Conservation (phyloP, 2,888 invertebrate species). For the Drosophila cracens region DNA sequence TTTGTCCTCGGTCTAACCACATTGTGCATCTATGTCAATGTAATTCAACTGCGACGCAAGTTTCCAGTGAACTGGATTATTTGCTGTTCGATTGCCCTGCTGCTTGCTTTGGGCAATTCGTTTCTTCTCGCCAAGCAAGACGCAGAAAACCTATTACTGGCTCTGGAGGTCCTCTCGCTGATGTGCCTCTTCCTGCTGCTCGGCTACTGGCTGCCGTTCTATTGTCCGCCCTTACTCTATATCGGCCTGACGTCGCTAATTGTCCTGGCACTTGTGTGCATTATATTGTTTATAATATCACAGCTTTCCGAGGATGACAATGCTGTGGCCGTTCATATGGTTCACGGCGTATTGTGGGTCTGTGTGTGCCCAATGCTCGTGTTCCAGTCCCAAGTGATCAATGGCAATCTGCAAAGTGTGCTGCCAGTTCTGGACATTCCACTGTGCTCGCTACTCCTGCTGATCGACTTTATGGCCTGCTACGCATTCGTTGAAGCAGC, state of each 20-base stretch:
- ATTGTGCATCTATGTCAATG: slow-evolving; percentile 40
- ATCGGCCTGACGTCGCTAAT: slow-evolving; percentile 6
- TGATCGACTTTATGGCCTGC: slow-evolving; percentile 52
- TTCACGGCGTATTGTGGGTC: slow-evolving; percentile 28
- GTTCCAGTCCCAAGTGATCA: slow-evolving; percentile 56
- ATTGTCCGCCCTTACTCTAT: background rate
- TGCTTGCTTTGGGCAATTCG: slow-evolving; percentile 40
- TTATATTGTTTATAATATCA: background rate
- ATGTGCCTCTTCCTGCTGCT: slow-evolving; percentile 33
- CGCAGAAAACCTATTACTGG: background rate
- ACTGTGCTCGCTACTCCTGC: slow-evolving; percentile 47
- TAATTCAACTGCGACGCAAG: slow-evolving; percentile 30
- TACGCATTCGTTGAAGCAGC: slow-evolving; percentile 24
- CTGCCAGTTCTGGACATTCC: slow-evolving; percentile 50
- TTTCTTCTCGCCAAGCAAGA: slow-evolving; percentile 17
- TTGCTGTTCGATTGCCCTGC: slow-evolving; percentile 30
- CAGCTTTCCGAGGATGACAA: background rate
- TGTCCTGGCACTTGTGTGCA: background rate
- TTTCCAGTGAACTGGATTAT: slow-evolving; percentile 57
- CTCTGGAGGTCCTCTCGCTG: slow-evolving; percentile 40
- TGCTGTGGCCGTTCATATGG: background rate
- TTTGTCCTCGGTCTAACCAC: slow-evolving; percentile 21
- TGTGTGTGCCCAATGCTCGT: slow-evolving; percentile 45
- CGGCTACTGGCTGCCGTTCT: slow-evolving; percentile 41
- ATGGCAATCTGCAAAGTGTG: slow-evolving; percentile 29